Conservation (phyloP, 2,888 invertebrate species). For the Thereva nobilitata region DNA sequence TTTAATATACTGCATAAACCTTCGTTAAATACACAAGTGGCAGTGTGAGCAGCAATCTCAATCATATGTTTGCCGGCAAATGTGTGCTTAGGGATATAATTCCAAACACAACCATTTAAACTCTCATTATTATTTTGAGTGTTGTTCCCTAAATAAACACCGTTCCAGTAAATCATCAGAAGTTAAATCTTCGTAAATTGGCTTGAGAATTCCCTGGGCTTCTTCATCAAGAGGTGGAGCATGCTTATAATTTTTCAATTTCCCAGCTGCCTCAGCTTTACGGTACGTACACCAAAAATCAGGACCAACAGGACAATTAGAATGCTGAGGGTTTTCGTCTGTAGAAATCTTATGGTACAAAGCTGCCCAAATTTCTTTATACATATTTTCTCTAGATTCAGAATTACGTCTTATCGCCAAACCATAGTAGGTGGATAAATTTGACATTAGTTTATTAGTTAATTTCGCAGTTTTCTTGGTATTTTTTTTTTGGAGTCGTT, state of each 20-base stretch:
- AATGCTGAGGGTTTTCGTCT: conserved; percentile 1
- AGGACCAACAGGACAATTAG: conserved; percentile 17
- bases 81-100: too few relatives aligned
- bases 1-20: too few relatives aligned
- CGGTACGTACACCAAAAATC: conserved; percentile 18
- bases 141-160: too few relatives aligned
- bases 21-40: too few relatives aligned
- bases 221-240: conserved; percentile 15
- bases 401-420: conserved; percentile 12
- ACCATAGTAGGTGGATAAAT: conserved; percentile 21
- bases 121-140: too few relatives aligned
- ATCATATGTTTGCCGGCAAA: too few relatives aligned
- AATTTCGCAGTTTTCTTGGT: neutral
- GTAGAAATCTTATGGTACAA: neutral
- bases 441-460: conserved; percentile 19
- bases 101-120: too few relatives aligned
- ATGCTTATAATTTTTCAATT: conserved; percentile 20
- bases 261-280: conserved; percentile 14
- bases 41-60: too few relatives aligned
- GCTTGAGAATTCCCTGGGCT: conserved; percentile 2
- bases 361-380: neutral
- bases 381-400: neutral
- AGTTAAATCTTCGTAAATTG: conserved; percentile 15
- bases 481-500: neutral
- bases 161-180: conserved; percentile 3